A percentile compares a stretch with the other conserved stretches of the same genome.
phyloP scores from a whole-genome alignment of 2,797 vertebrate species.

The Xiphophorus birchmanni region DNA sequence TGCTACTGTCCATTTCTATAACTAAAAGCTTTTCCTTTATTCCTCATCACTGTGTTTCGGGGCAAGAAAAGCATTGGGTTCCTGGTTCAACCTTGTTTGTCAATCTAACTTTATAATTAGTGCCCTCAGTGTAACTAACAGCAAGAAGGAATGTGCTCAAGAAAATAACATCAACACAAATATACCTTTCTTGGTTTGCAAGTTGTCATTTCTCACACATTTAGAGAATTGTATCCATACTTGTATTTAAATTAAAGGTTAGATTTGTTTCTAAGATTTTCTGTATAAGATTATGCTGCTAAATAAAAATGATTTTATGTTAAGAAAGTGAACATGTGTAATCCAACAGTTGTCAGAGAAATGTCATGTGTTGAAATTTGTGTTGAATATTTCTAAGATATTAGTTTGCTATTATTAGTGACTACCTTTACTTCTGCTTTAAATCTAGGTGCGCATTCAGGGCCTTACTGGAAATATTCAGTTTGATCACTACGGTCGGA shows the following conservation, averaged over 20 bases:
- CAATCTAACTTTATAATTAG: neutral
- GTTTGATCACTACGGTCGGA: conserved; percentile 96
- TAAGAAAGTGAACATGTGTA: neutral
- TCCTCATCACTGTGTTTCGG: neutral
- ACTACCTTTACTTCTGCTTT: conserved; percentile 11
- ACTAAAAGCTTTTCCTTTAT: neutral
- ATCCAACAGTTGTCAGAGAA: neutral
- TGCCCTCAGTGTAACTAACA: neutral
- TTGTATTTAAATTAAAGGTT: neutral
- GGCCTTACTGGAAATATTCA: conserved; percentile 97
- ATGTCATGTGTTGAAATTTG: neutral
- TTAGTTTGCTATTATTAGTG: neutral
- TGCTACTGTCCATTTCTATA: neutral
- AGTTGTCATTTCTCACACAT: neutral
- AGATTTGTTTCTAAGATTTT: neutral
- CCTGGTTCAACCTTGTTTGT: neutral
- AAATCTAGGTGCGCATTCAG: conserved; percentile 92
- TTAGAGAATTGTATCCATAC: neutral
- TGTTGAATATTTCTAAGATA: neutral
- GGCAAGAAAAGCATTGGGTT: neutral
- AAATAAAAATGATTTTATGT: neutral
- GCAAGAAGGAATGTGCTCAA: neutral
- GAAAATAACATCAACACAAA: neutral
- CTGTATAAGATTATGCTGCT: neutral
- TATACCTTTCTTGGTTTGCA: neutral